Evolutionary conservation across 2,113 vertebrate genomes (phyloP), one percentile per base, ranked within the genome.

Genomic region (Pterocles orientalis): DNA sequence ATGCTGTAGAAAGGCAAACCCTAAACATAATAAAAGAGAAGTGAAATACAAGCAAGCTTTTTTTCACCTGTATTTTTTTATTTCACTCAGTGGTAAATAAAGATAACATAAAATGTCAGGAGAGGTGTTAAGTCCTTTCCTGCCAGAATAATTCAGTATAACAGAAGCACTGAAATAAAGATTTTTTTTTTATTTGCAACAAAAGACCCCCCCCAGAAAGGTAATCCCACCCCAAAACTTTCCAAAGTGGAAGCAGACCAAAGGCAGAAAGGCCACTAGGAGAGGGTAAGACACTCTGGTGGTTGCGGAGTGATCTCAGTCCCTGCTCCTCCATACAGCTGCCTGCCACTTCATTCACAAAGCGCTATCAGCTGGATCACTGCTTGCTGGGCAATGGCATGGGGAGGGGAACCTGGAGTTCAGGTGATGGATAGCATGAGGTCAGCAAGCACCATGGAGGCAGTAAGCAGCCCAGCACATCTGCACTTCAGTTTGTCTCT

Each of bases 401-500:
- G 11, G 12, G 7, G 18, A 76, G 14, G 21, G 24, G 4, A 58
- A 28, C 34, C 18, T 28, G 33, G 39, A 28, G 50, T 26, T 34
- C 23, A 43, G 26, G 13, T 12, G 17, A 6, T 54, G 26, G 7
- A 2, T 92, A 24, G 16, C 64, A 28, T 66, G 13, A 62, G 21
- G 36, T 33, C 29, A 26, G 36, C 24, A 16, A 23, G 36, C 41
- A 54, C 23, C 19, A 12, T 2, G 2, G n/a, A 34, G 11, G 23
- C 47, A 86, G 33, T 0, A 0, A 80, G 64, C n/a, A 26, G 5
- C 33, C 5, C n/a, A 70, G 54, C 20, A 34, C 4, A 26, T 29
- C 47, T 36, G 11, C 13, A 2, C 26, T 36, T 91, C 0, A 0
- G 51, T 89, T 84, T 1, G 3, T 48, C 48, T 70, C 34, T 70